Evolutionary conservation across 1,140 invertebrate species (phyloP).

Genomic region (Aphaenogaster floridana): DNA sequence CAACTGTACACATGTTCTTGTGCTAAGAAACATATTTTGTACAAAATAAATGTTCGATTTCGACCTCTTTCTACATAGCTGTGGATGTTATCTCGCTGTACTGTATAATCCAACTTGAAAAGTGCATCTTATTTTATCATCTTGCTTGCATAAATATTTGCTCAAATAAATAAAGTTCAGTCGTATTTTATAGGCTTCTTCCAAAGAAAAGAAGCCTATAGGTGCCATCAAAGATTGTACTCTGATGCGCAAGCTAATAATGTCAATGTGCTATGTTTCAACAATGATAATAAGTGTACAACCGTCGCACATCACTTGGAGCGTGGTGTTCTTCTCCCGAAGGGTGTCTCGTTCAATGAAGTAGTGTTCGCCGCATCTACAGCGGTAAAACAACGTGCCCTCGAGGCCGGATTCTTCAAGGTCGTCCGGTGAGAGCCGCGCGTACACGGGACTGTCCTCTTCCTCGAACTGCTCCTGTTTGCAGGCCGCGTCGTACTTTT

Average conservation of each 20-base stretch:
- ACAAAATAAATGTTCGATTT: slow-evolving; percentile 62
- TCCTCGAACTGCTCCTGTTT: slow-evolving; percentile 87
- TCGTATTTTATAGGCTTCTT: neutral
- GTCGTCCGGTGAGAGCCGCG: slow-evolving; percentile 86
- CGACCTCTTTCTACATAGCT: slow-evolving; percentile 49
- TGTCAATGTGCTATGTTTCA: slow-evolving; percentile 78
- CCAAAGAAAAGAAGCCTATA: neutral
- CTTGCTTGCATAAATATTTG: neutral
- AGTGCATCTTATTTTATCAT: neutral
- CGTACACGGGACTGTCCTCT: slow-evolving; percentile 87
- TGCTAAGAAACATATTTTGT: slow-evolving; percentile 61
- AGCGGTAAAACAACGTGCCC: slow-evolving; percentile 86
- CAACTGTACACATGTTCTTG: slow-evolving; percentile 46
- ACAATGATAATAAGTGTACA: slow-evolving; percentile 90
- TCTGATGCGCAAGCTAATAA: neutral
- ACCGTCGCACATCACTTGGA: slow-evolving; percentile 88
- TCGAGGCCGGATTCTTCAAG: slow-evolving; percentile 84
- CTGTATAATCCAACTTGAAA: neutral
- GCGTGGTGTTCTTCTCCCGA: slow-evolving; percentile 83
- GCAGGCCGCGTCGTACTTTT: slow-evolving; percentile 88
- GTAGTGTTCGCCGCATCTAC: slow-evolving; percentile 90
- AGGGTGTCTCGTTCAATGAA: slow-evolving; percentile 85
- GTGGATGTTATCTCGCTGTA: slow-evolving; percentile 10
- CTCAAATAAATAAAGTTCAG: neutral
- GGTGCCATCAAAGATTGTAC: neutral